phyloP scores from a whole-genome alignment of 1,140 invertebrate species.

The Drosophila tristis region DNA sequence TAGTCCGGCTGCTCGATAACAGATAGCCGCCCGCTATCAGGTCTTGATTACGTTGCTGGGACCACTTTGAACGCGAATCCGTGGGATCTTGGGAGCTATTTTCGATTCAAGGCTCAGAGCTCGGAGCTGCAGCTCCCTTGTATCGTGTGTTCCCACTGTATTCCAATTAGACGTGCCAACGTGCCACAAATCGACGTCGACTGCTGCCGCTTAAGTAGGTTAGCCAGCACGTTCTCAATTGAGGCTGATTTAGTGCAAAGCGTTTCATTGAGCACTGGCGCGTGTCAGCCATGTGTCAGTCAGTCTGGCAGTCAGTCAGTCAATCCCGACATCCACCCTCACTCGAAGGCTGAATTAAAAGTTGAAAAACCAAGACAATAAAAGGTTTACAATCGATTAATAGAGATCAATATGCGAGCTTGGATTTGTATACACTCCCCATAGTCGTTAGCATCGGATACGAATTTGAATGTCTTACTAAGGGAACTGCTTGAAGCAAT shows the following conservation, averaged over 20 bases:
- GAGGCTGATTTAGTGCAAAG: slow-evolving; percentile 48
- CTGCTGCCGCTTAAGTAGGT: slow-evolving; percentile 50
- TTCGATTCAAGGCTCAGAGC: not conserved
- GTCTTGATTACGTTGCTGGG: not conserved
- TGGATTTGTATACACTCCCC: no score
- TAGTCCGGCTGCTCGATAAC: slow-evolving; percentile 11
- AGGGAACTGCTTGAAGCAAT: no score
- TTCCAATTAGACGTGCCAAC: slow-evolving; percentile 50
- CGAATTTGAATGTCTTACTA: no score
- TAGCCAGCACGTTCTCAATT: slow-evolving; percentile 52
- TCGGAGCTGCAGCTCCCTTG: slow-evolving; percentile 10
- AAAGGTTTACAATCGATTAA: slow-evolving; percentile 17
- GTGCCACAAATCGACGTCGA: slow-evolving; percentile 45
- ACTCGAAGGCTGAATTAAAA: slow-evolving; percentile 10
- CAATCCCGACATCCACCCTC: slow-evolving; percentile 21
- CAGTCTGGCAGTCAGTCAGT: no score
- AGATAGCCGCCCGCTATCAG: slow-evolving; percentile 17
- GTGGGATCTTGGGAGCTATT: slow-evolving; percentile 8
- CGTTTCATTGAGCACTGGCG: slow-evolving; percentile 45
- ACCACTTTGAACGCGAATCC: slow-evolving; percentile 22
- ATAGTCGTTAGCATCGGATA: no score
- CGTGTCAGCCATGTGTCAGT: slow-evolving; percentile 35
- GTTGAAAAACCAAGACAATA: not conserved
- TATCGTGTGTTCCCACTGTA: slow-evolving; percentile 29
- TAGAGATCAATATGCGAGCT: no score